Conservation (phyloP, 2,888 invertebrate species). For the Carabus problematicus region DNA sequence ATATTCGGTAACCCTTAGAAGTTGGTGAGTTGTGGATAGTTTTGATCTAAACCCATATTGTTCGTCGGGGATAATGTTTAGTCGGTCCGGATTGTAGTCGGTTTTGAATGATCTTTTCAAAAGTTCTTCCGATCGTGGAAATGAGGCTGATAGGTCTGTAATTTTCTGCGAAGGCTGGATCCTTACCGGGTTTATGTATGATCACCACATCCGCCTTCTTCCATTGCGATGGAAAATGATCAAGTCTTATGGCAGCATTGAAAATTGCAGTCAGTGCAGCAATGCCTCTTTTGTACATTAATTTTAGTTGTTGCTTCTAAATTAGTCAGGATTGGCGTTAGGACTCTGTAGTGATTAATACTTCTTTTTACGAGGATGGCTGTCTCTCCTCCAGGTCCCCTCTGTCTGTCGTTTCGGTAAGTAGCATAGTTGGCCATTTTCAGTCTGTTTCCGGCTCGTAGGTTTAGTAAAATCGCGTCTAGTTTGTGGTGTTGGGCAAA, state of each 20-base stretch:
- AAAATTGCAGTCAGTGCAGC: too few species aligned
- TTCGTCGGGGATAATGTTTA: slow-evolving; percentile 42
- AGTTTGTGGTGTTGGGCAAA: slow-evolving; percentile 30
- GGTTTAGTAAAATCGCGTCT: slow-evolving; percentile 6
- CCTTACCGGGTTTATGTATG: too few species aligned
- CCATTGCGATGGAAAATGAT: too few species aligned
- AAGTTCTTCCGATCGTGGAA: slow-evolving; percentile 45
- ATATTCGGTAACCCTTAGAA: slow-evolving; percentile 45
- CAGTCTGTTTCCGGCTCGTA: background rate
- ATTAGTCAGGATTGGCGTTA: background rate
- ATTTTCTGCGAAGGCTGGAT: slow-evolving; percentile 44
- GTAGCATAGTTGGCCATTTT: too few species aligned
- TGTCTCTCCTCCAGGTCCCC: slow-evolving; percentile 40
- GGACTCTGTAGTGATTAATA: slow-evolving; percentile 24
- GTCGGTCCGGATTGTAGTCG: slow-evolving; percentile 40
- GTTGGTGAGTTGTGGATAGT: slow-evolving; percentile 48
- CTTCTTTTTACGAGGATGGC: slow-evolving; percentile 36
- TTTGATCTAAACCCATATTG: slow-evolving; percentile 49
- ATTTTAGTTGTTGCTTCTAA: too few species aligned
- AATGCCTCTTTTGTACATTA: too few species aligned
- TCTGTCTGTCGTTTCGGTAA: slow-evolving; percentile 35
- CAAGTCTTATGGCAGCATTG: too few species aligned
- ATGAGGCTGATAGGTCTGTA: slow-evolving; percentile 49
- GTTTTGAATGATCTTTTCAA: slow-evolving; percentile 44
- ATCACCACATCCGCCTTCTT: too few species aligned